Evolutionary conservation across 1,140 invertebrate genomes (phyloP), one percentile per base, ranked within the genome.

Genomic region (Drosophila mayri): DNA sequence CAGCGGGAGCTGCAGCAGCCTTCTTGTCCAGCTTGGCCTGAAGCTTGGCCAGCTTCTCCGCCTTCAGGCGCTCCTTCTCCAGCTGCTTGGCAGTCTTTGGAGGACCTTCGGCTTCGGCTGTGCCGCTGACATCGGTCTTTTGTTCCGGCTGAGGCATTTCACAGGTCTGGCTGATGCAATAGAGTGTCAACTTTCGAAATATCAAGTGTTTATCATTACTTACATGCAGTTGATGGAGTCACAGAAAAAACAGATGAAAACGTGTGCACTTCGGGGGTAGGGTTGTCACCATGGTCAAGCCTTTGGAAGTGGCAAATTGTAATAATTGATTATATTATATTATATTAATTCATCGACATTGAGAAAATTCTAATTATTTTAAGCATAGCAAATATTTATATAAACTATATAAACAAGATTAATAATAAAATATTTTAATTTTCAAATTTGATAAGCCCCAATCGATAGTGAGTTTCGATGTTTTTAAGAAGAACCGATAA

Each of bases 21-120:
- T 97, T 96, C 90, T 98, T 98, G 47, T 97, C 96, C 90, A 98
- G 94, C 91, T 99, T 99, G 60, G 97, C 96, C 92, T 98, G 96
- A 46, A 99, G 96, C 93, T 99, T 99, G 75, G 97, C 97, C 66
- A 98, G 94, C 92, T 98, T 98, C 0, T 97, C 97, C 41, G 96
- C 95, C 88, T 97, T 98, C 71, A 97, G 96, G 0, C 96, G 97
- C 93, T 98, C 97, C 91, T 98, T 98, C 92, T 98, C 96, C 40
- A 98, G 92, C 91, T 98, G 97, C 92, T 98, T 98, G 0, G 96
- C 96, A 18, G 96, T 96, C 93, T 98, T 98, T 54, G 94, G 94
- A 68, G 95, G 94, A 3, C 90, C 86, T 28, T 49, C 73, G 16
- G 43, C 44, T 70, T 70, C 41, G 6, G 73, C 66, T 40, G 47